Conservation (phyloP, 1,140 invertebrate genomes). For the Zaprionus kolodkinae region DNA sequence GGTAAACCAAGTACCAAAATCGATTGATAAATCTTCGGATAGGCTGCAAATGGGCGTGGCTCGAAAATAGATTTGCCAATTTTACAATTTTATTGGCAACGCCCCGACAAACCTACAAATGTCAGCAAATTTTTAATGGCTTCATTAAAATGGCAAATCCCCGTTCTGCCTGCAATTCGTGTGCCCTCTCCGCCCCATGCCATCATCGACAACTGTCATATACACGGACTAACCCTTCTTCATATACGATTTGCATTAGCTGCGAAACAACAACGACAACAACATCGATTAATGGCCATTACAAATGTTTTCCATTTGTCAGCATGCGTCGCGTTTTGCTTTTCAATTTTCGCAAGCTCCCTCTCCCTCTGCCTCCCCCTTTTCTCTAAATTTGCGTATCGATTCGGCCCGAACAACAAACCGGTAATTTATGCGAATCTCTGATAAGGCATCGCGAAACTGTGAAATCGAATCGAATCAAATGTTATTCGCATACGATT, state of each 20-base stretch:
- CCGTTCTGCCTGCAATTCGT: neutral
- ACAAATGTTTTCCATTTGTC: constrained; percentile 82
- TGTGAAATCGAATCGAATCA: constrained; percentile 52
- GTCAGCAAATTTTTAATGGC: constrained; percentile 76
- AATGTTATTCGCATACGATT: constrained; percentile 34
- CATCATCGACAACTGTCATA: neutral
- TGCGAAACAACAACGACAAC: constrained; percentile 38
- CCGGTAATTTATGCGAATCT: constrained; percentile 73
- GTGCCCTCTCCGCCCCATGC: constrained; percentile 8
- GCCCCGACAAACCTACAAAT: constrained; percentile 72
- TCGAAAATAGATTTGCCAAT: constrained; percentile 69
- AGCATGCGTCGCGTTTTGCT: constrained; percentile 61
- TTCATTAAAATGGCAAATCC: constrained; percentile 63
- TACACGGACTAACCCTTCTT: constrained; percentile 61
- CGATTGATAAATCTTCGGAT: constrained; percentile 35
- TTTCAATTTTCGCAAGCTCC: constrained; percentile 52
- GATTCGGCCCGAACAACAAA: constrained; percentile 41
- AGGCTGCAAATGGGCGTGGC: constrained; percentile 49
- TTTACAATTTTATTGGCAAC: constrained; percentile 70
- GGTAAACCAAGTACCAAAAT: constrained; percentile 14
- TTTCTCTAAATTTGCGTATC: constrained; percentile 72
- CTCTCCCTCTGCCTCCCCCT: neutral
- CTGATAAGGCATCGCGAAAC: constrained; percentile 73
- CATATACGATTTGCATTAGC: constrained; percentile 68
- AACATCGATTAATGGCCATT: constrained; percentile 75